Base-by-base conservation (phyloP, 2,888 invertebrate species). In the Lasius platythorax region DNA sequence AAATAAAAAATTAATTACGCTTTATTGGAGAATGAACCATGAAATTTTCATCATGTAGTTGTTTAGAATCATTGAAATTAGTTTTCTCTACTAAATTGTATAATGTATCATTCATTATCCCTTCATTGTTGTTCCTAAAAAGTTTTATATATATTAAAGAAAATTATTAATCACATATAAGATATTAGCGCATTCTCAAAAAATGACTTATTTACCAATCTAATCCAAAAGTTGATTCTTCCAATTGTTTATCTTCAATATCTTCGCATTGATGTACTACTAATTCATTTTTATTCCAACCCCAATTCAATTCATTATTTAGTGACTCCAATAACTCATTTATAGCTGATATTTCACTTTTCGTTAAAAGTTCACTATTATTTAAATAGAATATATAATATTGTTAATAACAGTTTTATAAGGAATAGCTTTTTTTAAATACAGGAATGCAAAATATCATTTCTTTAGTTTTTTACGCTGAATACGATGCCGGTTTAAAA, bases 221-320 rank as follows among this genome's bases (percentile, higher is more conserved):
- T 67, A 2, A 46, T 9, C 23, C 18, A 46, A 28, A 46, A 67
- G 9, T 0, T 30, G 18, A 67, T 1, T 67, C 4, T 28, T 67
- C 46, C 15, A 67, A 28, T 67, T 30, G 46, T 18, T 67, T 28
- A 46, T 28, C 46, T 2, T 67, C 23, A 46, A 30, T 46, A 67
- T 46, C 18, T 67, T 67, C 18, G 2, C 46, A 67, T 67, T 67
- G 67, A 67, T 43, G 28, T 67, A 67, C 67, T 28, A 67, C 46
- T 67, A 67, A 67, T 28, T 3, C 15, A 46, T 67, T 67, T 43
- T 5, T 28, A 30, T 67, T 46, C 46, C 67, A 67, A 18, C 18
- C 18, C 46, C 18, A 67, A 67, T 1, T 28, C 46, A 28, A 67
- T 28, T 67, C 28, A 2, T 67, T 30, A 67, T 28, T 67, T 46